Conservation (phyloP, 2,113 vertebrate species). For the Chlamydotis undulata region DNA sequence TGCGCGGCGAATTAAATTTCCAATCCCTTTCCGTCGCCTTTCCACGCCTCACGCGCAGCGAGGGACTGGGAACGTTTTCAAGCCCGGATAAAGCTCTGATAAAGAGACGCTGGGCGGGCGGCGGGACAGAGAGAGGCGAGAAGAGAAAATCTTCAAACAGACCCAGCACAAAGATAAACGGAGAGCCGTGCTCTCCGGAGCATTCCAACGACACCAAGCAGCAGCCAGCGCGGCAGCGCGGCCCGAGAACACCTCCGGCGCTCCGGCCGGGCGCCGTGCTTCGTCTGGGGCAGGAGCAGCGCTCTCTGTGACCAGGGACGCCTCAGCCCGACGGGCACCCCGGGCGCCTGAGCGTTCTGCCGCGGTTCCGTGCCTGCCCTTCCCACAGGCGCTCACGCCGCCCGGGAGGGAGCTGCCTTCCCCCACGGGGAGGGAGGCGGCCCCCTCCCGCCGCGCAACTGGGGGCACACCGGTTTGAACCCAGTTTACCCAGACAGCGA, state of each 20-base stretch:
- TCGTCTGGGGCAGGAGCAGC: neutral
- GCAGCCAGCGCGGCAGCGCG: neutral
- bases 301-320: neutral
- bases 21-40: no score
- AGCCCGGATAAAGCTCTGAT: neutral
- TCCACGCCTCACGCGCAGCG: accelerated
- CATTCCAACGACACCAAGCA: accelerated
- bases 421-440: neutral
- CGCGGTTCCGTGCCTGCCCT: neutral
- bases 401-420: neutral
- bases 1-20: accelerated
- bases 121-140: neutral
- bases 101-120: accelerated
- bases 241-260: neutral
- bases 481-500: neutral
- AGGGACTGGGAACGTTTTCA: neutral
- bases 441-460: no score
- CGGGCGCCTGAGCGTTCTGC: neutral
- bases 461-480: no score
- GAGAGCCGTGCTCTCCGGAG: accelerated
- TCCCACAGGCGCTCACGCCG: accelerated
- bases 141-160: neutral
- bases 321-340: neutral
- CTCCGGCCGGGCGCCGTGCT: no score
- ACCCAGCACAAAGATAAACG: neutral